A percentile compares a stretch with the other conserved stretches of the same genome.
Evolutionary conservation across 2,113 vertebrate genomes (phyloP).

Genomic region (Sciurus niger): DNA sequence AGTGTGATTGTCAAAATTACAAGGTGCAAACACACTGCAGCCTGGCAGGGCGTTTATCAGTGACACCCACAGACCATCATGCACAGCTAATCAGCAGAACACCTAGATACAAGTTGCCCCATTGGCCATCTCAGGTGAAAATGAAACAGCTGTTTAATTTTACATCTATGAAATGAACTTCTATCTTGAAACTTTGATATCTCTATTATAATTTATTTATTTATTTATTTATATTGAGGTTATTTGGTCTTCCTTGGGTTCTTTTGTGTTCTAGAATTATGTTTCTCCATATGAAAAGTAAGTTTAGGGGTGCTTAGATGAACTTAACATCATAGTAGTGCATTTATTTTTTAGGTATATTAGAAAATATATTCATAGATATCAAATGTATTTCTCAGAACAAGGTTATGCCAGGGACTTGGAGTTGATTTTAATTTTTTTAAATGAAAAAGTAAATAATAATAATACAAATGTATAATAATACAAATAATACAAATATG

Average conservation of each 20-base stretch:
- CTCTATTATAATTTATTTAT: slow-evolving; percentile 74
- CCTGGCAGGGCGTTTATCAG: slow-evolving; percentile 75
- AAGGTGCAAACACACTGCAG: slow-evolving; percentile 81
- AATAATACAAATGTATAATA: neutral
- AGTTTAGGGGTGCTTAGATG: neutral
- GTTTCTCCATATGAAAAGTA: neutral
- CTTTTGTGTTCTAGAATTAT: slow-evolving; percentile 48
- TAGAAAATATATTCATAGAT: neutral
- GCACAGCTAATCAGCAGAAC: slow-evolving; percentile 82
- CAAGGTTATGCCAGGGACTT: slow-evolving; percentile 12
- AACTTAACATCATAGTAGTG: neutral
- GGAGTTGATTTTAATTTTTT: slow-evolving; percentile 23
- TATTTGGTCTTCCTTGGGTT: slow-evolving; percentile 58
- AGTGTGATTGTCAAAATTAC: slow-evolving; percentile 81
- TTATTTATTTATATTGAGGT: slow-evolving; percentile 48
- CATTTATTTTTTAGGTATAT: slow-evolving; percentile 34
- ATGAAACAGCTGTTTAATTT: slow-evolving; percentile 87
- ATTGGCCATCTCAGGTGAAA: slow-evolving; percentile 82
- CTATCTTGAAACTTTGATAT: slow-evolving; percentile 78
- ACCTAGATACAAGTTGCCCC: slow-evolving; percentile 78
- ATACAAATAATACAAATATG: neutral
- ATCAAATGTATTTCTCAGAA: neutral
- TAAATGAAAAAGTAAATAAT: slow-evolving; percentile 41
- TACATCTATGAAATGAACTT: slow-evolving; percentile 79
- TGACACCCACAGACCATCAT: slow-evolving; percentile 79